phyloP scores from a whole-genome alignment of 2,888 invertebrate species.

The Ariolimax columbianus region DNA sequence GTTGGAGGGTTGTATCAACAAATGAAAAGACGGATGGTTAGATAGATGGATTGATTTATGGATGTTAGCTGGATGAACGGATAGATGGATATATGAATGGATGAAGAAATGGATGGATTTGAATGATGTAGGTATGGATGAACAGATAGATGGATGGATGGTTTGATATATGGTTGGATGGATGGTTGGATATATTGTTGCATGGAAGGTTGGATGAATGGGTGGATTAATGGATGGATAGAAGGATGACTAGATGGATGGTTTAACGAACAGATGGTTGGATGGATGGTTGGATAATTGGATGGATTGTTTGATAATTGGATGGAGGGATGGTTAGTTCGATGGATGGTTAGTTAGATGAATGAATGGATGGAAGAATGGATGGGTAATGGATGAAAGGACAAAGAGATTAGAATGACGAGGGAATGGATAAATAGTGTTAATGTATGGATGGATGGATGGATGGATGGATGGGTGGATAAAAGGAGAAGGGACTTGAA shows the following conservation, averaged over 20 bases:
- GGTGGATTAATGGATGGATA: neutral
- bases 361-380: no score
- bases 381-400: no score
- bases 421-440: neutral
- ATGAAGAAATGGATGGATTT: no score
- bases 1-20: no score
- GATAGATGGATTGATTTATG: no score
- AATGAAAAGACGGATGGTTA: no score
- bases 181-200: neutral
- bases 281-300: no score
- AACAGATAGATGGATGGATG: neutral
- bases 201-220: no score
- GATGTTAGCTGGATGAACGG: no score
- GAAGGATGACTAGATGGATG: neutral
- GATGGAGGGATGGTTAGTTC: neutral
- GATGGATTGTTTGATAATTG: neutral
- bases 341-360: constrained; percentile 1
- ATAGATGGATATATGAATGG: no score
- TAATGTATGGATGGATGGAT: no score
- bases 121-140: neutral
- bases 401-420: neutral
- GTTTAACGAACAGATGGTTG: neutral
- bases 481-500: neutral
- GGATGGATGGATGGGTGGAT: no score
- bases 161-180: neutral